phyloP scores from a whole-genome alignment of 2,797 vertebrate genomes.

The Hapalemur alaotrensis region DNA sequence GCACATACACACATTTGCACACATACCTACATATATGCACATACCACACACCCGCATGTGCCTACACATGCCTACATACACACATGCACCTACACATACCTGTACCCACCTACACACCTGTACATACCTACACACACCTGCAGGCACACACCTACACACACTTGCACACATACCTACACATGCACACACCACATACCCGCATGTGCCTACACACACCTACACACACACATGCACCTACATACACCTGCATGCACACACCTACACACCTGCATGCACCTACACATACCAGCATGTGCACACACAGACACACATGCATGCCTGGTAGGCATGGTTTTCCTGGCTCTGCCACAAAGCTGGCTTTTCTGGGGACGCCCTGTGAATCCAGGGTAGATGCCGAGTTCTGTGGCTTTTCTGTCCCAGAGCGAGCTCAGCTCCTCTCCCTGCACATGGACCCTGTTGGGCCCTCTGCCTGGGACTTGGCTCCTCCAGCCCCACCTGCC shows the following conservation, averaged over 20 bases:
- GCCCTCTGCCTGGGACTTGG: not conserved
- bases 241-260: fast-evolving
- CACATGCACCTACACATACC: not conserved
- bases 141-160: not conserved
- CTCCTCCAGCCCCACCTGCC: not conserved
- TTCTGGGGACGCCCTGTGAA: not conserved
- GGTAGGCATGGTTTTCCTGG: not conserved
- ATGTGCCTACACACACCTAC: no score
- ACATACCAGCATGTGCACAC: no score
- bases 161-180: no score
- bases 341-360: not conserved
- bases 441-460: not conserved
- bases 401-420: not conserved
- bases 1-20: no score
- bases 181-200: no score
- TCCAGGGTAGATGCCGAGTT: not conserved
- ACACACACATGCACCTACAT: no score
- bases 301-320: not conserved
- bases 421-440: not conserved
- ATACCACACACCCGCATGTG: no score
- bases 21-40: no score
- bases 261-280: no score
- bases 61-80: not conserved
- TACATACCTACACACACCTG: no score
- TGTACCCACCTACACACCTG: no score